Percentiles rank a stretch among this genome's conserved stretches.
These are phyloP conservation scores for Malurus alboscapulatus DNA, from an alignment of 2,113 vertebrate genomes.

Conservation along the genomic window DNA sequence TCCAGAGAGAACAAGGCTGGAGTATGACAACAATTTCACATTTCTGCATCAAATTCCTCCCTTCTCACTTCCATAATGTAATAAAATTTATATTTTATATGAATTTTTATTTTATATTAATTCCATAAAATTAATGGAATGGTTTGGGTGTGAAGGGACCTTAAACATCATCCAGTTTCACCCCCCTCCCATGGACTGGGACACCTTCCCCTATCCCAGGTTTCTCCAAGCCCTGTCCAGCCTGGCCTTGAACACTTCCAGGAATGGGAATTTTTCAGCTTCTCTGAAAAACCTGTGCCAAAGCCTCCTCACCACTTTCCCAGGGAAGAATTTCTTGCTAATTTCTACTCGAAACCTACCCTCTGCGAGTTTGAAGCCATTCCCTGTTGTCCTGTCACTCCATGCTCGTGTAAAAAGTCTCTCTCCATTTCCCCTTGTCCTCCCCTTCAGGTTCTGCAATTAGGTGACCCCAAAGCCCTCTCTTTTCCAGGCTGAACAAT, in stretches of 20 bases:
- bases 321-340: fast-evolving
- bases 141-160: not conserved
- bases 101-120: too few relatives aligned
- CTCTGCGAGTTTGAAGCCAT: not conserved
- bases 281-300: fast-evolving
- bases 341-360: not conserved
- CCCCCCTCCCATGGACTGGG: too few relatives aligned
- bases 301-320: fast-evolving
- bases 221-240: fast-evolving
- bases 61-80: not conserved
- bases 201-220: not conserved
- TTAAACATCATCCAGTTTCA: not conserved
- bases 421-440: fast-evolving
- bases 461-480: not conserved
- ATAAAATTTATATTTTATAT: too few relatives aligned
- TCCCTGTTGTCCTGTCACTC: fast-evolving
- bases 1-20: not conserved
- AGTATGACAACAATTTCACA: fast-evolving
- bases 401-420: not conserved
- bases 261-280: not conserved
- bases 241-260: not conserved
- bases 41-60: not conserved
- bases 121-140: too few relatives aligned
- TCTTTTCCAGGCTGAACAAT: not conserved
- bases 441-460: not conserved